Evolutionary conservation across 1,140 invertebrate species (phyloP), one percentile per base, ranked within the genome.

Genomic region (Caerostris extrusa): DNA sequence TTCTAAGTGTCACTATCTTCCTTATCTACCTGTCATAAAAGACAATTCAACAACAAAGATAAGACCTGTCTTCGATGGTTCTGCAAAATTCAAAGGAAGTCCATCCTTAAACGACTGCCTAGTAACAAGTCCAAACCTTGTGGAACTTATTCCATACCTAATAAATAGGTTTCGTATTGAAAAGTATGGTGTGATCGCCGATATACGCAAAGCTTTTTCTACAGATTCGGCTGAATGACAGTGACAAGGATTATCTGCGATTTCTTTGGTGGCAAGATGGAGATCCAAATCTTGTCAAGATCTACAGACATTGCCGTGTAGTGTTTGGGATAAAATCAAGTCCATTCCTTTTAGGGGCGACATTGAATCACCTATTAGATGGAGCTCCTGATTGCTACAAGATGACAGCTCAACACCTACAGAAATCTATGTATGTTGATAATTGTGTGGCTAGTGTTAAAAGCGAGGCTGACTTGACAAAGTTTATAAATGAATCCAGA

Each of bases 31-130:
- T 7, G 55, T 91, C 0, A 34, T 81, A 3, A 58, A 90, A 60
- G 89, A 12, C n/a, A 94, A 94, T 57, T 2, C 12, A 0, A 95
- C 95, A 3, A 95, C 95, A 50, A 94, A 94, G n/a, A 77, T 95
- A 2, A 67, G 95, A n/a, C 95, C 95, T 12, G 95, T 95, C 8
- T 95, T 95, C 61, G 95, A 95, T 83, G 95, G 34, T 34, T 34
- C 34, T 34, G 34, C 34, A 34, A 34, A 34, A 34, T 34, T 34
- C 34, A 34, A 34, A 91, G 95, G 1, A 56, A 95, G 58, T 95
- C 95, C 0, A 64, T 69, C 8, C 85, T 95, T 19, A 87, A 95
- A 53, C 58, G 95, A 83, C 14, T 95, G 93, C 60, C 82, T 94
- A 7, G 19, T 85, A 1, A 86, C 34, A 34, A 2, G 34, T 34